Percentiles rank a stretch among this genome's conserved stretches.
phyloP scores from a whole-genome alignment of 2,888 invertebrate species.

The Meandrusa payeni region DNA sequence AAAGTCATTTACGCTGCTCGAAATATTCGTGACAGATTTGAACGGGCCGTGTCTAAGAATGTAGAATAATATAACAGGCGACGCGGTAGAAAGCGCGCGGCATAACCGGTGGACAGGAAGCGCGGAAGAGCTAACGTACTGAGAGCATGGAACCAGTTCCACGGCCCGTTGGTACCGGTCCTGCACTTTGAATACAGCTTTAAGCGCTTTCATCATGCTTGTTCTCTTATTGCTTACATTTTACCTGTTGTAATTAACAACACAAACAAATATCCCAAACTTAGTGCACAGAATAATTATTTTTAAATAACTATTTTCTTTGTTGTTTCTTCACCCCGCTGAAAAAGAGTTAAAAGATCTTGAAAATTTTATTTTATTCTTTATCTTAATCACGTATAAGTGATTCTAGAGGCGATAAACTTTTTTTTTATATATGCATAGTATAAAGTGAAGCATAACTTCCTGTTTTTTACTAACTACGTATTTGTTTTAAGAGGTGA shows the following conservation, averaged over 20 bases:
- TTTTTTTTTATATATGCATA: too few relatives aligned
- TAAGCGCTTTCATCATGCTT: constrained; percentile 1
- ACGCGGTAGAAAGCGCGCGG: constrained; percentile 1
- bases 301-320: too few relatives aligned
- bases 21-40: background rate
- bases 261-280: background rate
- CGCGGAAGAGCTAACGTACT: background rate
- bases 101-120: background rate
- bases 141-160: background rate
- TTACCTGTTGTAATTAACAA: background rate
- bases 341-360: too few relatives aligned
- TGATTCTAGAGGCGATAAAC: too few relatives aligned
- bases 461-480: too few relatives aligned
- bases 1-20: background rate
- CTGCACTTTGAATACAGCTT: background rate
- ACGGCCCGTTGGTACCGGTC: background rate
- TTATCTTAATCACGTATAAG: too few relatives aligned
- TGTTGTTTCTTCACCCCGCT: too few relatives aligned
- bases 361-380: too few relatives aligned
- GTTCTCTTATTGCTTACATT: too few relatives aligned
- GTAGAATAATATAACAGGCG: constrained; percentile 2
- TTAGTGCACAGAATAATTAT: too few relatives aligned
- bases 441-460: too few relatives aligned
- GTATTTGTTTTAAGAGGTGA: too few relatives aligned
- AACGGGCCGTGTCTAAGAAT: background rate